Base-by-base conservation (phyloP, 2,888 invertebrate genomes). In the Lypha dubia region DNA sequence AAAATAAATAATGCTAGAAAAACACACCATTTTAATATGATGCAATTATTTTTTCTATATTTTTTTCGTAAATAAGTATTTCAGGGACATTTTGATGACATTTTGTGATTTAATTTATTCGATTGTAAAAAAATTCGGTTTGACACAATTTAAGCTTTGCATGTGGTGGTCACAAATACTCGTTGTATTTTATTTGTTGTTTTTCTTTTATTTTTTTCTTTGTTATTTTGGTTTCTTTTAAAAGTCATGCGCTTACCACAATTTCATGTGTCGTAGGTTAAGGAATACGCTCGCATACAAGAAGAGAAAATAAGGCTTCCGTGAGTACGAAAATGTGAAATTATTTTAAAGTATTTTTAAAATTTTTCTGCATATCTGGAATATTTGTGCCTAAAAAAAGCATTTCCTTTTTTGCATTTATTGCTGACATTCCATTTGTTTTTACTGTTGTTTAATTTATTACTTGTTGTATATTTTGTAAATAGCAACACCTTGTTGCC, bases 131-230 rank as follows among this genome's bases (percentile, higher is more conserved):
- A 51, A 51, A 24, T 65, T 58, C 49, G 20, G 1, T 58, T 65
- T 65, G 56, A 49, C 58, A 58, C 24, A 11, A 63, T 73, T 56
- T 38, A 24, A 56, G 38, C 79, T 63, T 17, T 17, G 20, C 28
- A 38, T 70, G 80, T 62, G 80, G 74, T 60, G 80, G 74, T 60
- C 51, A 73, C 46, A 76, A 35, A 38, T 58, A n/a, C n/a, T n/a
- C n/a, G n/a, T n/a, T n/a, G n/a, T n/a, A 56, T 75, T 62, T 38
- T 22, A 32, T 62, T 24, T 28, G 20, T 15, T 15, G 6, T 13
- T 44, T n/a, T 46, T 46, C 0, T 17, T 46, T 17, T 49, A 1
- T 8, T 28, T 46, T 17, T 46, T 0, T 24, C 46, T 28, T 8
- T 58, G 22, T 71, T 20, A 1, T 62, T 70, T 15, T 53, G 20